A percentile compares a stretch with the other conserved stretches of the same genome.
These are phyloP conservation scores for Eidolon helvum DNA, from an alignment of 2,113 vertebrate genomes.

Conservation along the genomic window DNA sequence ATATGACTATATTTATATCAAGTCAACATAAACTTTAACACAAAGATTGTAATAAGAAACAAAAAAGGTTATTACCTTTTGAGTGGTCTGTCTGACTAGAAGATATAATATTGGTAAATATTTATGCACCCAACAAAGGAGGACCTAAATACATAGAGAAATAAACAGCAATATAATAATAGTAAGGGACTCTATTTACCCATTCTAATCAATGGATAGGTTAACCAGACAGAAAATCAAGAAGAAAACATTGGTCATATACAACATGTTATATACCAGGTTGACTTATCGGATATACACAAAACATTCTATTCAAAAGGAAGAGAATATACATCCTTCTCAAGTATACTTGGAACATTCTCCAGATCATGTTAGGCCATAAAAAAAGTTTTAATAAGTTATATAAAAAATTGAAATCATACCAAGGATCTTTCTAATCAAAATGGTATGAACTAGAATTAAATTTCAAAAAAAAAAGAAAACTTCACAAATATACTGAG, in stretches of 20 bases:
- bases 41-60: not conserved
- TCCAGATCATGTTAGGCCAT: not conserved
- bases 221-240: not conserved
- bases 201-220: not conserved
- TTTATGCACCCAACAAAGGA: not conserved
- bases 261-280: not conserved
- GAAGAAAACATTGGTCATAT: not conserved
- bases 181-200: not conserved
- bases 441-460: not conserved
- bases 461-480: not conserved
- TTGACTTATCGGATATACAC: not conserved
- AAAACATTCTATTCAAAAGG: not conserved
- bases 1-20: not conserved
- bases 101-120: not conserved
- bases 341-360: not conserved
- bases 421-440: not conserved
- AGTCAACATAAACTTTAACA: not conserved
- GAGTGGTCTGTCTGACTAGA: not conserved
- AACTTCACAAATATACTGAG: not conserved
- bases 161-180: not conserved
- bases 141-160: not conserved
- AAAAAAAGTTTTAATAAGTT: not conserved
- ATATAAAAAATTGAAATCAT: not conserved
- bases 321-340: not conserved
- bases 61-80: too few species aligned